phyloP scores from a whole-genome alignment of 2,888 invertebrate species.

The Amitus sp. region DNA sequence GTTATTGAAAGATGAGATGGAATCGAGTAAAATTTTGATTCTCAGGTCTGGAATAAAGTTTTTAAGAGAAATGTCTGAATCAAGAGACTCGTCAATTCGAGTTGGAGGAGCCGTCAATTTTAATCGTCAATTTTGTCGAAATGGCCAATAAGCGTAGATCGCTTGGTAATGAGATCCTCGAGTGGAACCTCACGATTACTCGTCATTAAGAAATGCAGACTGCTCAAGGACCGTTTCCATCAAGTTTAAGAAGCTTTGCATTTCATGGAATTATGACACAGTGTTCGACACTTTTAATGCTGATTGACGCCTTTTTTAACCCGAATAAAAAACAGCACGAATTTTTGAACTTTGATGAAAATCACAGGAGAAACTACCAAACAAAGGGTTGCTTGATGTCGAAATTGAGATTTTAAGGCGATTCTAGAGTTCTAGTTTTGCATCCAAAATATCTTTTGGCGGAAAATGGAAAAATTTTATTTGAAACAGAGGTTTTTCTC shows the following conservation, averaged over 20 bases:
- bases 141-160: constrained; percentile 58
- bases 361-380: no score
- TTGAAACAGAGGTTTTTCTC: no score
- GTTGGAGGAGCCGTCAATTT: constrained; percentile 27
- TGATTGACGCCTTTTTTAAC: constrained; percentile 32
- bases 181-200: constrained; percentile 58
- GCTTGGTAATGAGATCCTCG: constrained; percentile 59
- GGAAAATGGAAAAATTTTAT: no score
- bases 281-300: constrained; percentile 31
- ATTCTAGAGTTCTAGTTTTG: no score
- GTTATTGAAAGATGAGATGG: no score
- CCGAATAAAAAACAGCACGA: background rate
- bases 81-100: constrained; percentile 4
- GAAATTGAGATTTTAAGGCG: no score
- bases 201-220: constrained; percentile 46
- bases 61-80: no score
- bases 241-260: constrained; percentile 37
- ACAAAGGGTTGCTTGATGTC: no score
- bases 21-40: no score
- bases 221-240: constrained; percentile 34
- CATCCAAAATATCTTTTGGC: no score
- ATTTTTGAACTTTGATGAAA: no score
- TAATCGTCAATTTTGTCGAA: constrained; percentile 44
- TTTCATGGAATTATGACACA: constrained; percentile 41
- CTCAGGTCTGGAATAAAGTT: no score